A percentile compares a stretch with the other conserved stretches of the same genome.
These are phyloP conservation scores for Ametastegia equiseti DNA, from an alignment of 2,888 invertebrate genomes.

Conservation along the genomic window DNA sequence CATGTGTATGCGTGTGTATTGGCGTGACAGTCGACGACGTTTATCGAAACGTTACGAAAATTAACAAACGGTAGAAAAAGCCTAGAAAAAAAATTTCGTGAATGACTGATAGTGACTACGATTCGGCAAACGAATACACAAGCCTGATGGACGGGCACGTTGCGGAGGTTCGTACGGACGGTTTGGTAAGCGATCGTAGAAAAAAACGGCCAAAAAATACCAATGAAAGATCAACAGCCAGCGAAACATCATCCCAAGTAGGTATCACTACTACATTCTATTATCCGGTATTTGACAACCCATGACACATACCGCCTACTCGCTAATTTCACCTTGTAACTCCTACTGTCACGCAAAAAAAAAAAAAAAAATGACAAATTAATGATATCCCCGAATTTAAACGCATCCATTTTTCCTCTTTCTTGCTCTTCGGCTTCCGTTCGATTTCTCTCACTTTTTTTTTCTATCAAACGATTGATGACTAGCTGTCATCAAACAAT, in stretches of 20 bases:
- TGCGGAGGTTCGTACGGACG: slow-evolving; percentile 80
- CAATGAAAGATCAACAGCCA: slow-evolving; percentile 36
- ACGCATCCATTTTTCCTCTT: too few species aligned
- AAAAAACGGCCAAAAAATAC: slow-evolving; percentile 78
- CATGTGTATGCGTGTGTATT: background rate
- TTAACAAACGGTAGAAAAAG: background rate
- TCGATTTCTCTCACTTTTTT: too few species aligned
- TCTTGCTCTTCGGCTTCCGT: too few species aligned
- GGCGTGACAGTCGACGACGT: background rate
- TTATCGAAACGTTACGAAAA: background rate
- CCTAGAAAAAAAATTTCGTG: slow-evolving; percentile 57
- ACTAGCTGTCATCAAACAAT: too few species aligned
- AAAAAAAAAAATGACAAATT: too few species aligned
- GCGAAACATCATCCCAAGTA: slow-evolving; percentile 35
- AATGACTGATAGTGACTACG: slow-evolving; percentile 79
- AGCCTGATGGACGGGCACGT: slow-evolving; percentile 93
- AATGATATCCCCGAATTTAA: too few species aligned
- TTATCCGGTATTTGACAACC: background rate
- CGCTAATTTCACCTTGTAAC: too few species aligned
- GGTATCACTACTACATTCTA: too few species aligned
- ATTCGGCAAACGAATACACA: slow-evolving; percentile 85
- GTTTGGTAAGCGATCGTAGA: slow-evolving; percentile 78
- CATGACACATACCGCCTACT: background rate
- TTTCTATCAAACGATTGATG: too few species aligned
- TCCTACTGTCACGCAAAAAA: too few species aligned